Percentiles rank a stretch among this genome's conserved stretches.
Conservation (phyloP, 1,140 invertebrate species). For the Mylabris phalerata region DNA sequence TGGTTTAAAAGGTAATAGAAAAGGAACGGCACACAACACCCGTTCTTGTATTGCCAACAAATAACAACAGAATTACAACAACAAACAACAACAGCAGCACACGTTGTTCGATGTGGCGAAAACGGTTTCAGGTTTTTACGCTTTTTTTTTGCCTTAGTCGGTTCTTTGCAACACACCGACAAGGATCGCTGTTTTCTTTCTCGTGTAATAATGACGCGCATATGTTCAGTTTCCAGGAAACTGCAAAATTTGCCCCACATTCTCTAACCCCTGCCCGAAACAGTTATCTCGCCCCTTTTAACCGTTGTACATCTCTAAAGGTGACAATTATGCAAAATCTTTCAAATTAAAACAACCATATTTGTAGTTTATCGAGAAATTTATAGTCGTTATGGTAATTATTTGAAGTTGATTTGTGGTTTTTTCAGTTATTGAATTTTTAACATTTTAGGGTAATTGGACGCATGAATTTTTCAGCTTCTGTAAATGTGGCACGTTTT, state of each 20-base stretch:
- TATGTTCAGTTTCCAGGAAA: slow-evolving; percentile 20
- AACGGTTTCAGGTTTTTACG: slow-evolving; percentile 1
- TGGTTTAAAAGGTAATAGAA: not conserved
- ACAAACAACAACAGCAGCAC: not conserved
- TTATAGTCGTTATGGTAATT: no score
- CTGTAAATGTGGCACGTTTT: no score
- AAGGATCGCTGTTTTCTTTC: not conserved
- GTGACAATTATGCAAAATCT: no score
- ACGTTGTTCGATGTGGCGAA: slow-evolving; percentile 2
- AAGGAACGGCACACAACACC: slow-evolving; percentile 3
- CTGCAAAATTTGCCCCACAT: slow-evolving; percentile 19
- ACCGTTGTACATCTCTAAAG: no score
- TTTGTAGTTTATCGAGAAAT: no score
- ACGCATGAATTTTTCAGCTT: no score
- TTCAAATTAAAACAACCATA: no score
- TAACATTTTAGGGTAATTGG: no score
- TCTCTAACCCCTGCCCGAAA: slow-evolving; percentile 4
- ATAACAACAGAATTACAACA: no score
- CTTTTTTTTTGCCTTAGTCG: slow-evolving; percentile 3
- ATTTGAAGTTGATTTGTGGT: no score
- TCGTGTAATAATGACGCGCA: slow-evolving; percentile 14
- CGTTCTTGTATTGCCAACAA: slow-evolving; percentile 4
- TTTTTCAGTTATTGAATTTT: no score
- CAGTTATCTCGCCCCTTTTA: not conserved
- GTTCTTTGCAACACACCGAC: not conserved